Conservation (phyloP, 2,888 invertebrate genomes). For the Unio pictorum region DNA sequence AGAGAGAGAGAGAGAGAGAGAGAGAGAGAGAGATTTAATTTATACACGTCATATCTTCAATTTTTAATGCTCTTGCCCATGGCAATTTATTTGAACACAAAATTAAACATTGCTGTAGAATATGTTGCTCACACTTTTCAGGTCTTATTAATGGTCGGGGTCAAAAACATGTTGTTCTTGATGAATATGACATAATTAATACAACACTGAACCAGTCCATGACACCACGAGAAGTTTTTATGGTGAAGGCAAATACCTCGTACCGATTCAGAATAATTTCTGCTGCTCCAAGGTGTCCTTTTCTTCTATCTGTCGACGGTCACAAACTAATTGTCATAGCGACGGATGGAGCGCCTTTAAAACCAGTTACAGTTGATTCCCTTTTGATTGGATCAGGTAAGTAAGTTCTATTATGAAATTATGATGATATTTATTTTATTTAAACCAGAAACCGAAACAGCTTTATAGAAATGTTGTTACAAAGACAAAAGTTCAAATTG, state of each 20-base stretch:
- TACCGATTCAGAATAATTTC: constrained; percentile 53
- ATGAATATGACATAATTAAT: constrained; percentile 12
- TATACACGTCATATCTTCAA: neutral
- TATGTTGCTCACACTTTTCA: too few species aligned
- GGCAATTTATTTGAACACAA: too few species aligned
- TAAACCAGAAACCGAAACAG: neutral
- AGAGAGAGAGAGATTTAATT: too few species aligned
- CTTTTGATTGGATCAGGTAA: constrained; percentile 39
- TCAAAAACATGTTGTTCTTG: constrained; percentile 13
- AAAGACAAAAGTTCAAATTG: neutral
- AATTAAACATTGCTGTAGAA: too few species aligned
- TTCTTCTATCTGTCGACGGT: constrained; percentile 42
- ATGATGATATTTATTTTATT: neutral
- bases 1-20: too few species aligned
- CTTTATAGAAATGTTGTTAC: neutral
- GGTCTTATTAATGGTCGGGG: neutral
- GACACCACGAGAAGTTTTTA: constrained; percentile 47
- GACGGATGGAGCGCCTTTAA: constrained; percentile 43
- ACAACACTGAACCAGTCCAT: constrained; percentile 13
- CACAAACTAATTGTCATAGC: constrained; percentile 43
- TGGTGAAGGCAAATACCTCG: constrained; percentile 27
- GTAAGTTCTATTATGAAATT: neutral
- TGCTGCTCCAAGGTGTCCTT: constrained; percentile 36
- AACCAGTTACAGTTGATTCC: constrained; percentile 27
- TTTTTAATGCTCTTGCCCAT: too few species aligned